Evolutionary conservation across 2,113 vertebrate genomes (phyloP), one percentile per base, ranked within the genome.

Genomic region (Phyllostomus hastatus): DNA sequence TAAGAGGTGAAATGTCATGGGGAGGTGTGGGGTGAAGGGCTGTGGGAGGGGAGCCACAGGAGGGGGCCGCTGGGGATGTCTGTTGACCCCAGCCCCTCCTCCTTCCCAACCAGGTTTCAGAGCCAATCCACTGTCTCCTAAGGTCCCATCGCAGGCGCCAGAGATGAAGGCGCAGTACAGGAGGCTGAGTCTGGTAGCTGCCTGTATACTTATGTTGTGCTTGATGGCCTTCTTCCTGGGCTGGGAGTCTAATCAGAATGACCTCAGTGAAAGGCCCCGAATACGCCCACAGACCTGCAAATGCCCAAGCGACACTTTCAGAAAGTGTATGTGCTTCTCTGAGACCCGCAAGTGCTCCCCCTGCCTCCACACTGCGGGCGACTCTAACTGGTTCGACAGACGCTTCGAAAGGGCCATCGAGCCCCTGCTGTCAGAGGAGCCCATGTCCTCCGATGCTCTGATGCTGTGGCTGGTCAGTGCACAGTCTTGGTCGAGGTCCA

Each of bases 401-500:
- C 0, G 0, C 79, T 97, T 90, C 1, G 7, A 64, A 48, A 81
- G 33, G n/a, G 9, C 31, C 4, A 10, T 41, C 43, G 80, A 90
- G 35, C 75, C 78, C 31, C 59, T 96, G 86, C 35, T 86, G 35
- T 43, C 92, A 82, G n/a, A 91, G 28, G 78, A 41, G 2, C 20
- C 73, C 20, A 11, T 69, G 48, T 54, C 85, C 43, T 75, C 28
- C 76, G 89, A 89, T 48, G 67, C 81, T 89, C 52, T 94, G 84
- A 16, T 85, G 8, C 0, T 19, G 22, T 94, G 89, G 85, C 22
- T 86, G 89, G 89, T 96, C 35, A 82, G 89, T 89, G 57, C 26
- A 59, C 33, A 41, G 5, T 79, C 16, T 64, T 66, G 26, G 24
- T 52, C 19, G 83, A 35, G 82, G 85, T 72, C 54, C 52, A 66